Conservation (phyloP, 2,888 invertebrate species). For the Pheosia tremula region DNA sequence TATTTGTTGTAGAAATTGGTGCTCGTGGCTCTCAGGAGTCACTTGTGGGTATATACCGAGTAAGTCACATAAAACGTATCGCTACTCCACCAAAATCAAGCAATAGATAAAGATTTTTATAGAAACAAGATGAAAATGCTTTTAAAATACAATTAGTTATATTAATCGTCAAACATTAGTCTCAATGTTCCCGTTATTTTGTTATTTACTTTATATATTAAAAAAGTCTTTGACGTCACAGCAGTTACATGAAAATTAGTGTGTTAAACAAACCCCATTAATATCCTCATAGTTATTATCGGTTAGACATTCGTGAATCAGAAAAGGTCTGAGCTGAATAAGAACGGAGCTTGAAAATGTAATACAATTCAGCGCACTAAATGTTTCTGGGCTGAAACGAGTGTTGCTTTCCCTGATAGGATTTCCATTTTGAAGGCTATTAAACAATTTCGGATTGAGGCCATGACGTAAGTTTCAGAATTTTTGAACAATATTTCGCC, state of each 20-base stretch:
- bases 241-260: conserved; percentile 18
- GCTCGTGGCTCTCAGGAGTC: too few species aligned
- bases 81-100: neutral
- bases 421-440: too few species aligned
- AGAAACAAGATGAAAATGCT: conserved; percentile 14
- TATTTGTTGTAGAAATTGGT: too few species aligned
- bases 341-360: neutral
- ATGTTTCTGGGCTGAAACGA: neutral
- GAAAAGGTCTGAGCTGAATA: neutral
- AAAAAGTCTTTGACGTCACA: too few species aligned
- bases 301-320: conserved; percentile 5
- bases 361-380: neutral
- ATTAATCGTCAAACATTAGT: conserved; percentile 38
- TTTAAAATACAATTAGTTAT: conserved; percentile 35
- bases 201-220: conserved; percentile 25
- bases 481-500: too few species aligned
- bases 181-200: conserved; percentile 31
- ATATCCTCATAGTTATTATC: conserved; percentile 8
- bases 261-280: conserved; percentile 15
- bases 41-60: too few species aligned
- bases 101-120: neutral
- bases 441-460: too few species aligned
- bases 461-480: too few species aligned
- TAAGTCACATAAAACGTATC: neutral
- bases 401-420: too few species aligned